Conservation (phyloP, 2,797 vertebrate species). For the Forpus xanthops region DNA sequence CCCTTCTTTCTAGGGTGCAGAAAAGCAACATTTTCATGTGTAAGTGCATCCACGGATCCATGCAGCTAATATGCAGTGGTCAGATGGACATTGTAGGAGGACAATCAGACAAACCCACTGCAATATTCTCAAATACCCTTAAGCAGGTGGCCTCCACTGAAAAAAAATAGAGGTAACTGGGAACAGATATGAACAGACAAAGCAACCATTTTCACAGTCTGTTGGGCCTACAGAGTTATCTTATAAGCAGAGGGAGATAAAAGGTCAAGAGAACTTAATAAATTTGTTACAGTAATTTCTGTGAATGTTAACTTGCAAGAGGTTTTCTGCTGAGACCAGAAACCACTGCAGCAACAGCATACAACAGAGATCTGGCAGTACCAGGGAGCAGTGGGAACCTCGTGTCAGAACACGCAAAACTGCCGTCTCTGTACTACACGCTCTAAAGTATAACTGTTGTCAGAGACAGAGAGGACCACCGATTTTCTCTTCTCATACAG, state of each 20-base stretch:
- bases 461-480: not conserved
- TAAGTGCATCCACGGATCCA: not conserved
- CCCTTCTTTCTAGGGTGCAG: not conserved
- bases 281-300: not conserved
- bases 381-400: not conserved
- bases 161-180: not conserved
- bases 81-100: rapidly evolving
- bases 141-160: not conserved
- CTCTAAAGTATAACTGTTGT: not conserved
- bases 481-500: not conserved
- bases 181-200: not conserved
- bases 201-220: not conserved
- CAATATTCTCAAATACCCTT: not conserved
- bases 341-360: not conserved
- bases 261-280: not conserved
- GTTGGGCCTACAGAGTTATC: not conserved
- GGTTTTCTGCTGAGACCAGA: not conserved
- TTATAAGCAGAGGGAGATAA: not conserved
- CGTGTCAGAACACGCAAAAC: rapidly evolving
- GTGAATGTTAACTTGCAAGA: not conserved
- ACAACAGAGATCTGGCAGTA: not conserved
- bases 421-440: not conserved
- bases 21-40: not conserved
- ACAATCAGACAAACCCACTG: not conserved
- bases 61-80: not conserved